Base-by-base conservation (phyloP, 2,888 invertebrate species). In the Eupithecia subfuscata region DNA sequence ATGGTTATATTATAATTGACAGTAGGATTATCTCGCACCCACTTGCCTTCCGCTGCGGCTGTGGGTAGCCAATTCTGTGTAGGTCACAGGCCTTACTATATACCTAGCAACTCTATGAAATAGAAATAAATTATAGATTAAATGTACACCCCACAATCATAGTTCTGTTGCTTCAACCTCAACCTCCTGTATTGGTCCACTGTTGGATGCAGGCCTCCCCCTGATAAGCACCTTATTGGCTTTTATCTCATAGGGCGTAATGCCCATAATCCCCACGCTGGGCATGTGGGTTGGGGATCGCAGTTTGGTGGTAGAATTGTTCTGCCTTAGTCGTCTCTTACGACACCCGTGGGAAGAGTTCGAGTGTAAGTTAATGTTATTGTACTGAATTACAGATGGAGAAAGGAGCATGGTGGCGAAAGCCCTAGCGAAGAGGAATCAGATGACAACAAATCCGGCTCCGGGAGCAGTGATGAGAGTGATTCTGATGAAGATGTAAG, bases 371-470 rank as follows among this genome's bases (percentile, higher is more conserved):
- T 64, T 16, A 64, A 34, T 14, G 18, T 64, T 64, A 18, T 63
- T 64, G 30, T 18, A 18, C 6, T 16, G 22, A 34, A 73, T 84
- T 88, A 71, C 84, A 95, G 95, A 82, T 96, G 96, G 96, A 95
- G 96, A 85, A 95, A 95, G 83, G 95, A 96, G 81, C 95, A 95
- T 86, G 96, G 96, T 1, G 96, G 95, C 74, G 95, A 95, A 73
- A 95, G 92, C 78, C 92, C 95, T 1, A 95, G 94, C 83, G 96
- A 96, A 78, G 97, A 96, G 74, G 96, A 96, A 76, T 96, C 96
- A 11, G 96, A 93, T 68, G 95, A 91, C 43, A 94, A 95, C 69
- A 95, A 95, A 81, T 95, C 95, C 64, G 96, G 95, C n/a, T 95
- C 95, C 12, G 95, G 93, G 71, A 96, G 95, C 81, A 95, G 95